Evolutionary conservation across 2,113 vertebrate species (phyloP).

Genomic region (Choloepus hoffmanni): DNA sequence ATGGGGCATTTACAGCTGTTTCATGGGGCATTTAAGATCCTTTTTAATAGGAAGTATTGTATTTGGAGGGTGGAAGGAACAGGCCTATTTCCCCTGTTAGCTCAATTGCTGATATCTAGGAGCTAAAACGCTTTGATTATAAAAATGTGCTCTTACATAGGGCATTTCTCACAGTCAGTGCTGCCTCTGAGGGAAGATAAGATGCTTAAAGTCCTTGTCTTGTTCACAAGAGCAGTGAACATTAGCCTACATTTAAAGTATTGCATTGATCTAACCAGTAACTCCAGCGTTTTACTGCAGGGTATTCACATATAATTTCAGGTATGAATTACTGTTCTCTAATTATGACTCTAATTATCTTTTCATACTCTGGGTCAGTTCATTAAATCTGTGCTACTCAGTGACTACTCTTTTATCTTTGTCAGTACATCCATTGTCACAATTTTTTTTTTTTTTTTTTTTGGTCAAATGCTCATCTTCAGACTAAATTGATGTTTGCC

Average conservation of each 20-base stretch:
- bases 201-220: neutral
- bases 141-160: neutral
- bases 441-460: neutral
- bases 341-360: slow-evolving; percentile 78
- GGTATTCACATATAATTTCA: slow-evolving; percentile 71
- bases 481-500: slow-evolving; percentile 53
- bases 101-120: neutral
- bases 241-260: slow-evolving; percentile 53
- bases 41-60: neutral
- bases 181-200: neutral
- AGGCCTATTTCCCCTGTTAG: neutral
- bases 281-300: slow-evolving; percentile 56
- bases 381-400: slow-evolving; percentile 62
- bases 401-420: slow-evolving; percentile 64
- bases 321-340: slow-evolving; percentile 70
- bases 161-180: neutral
- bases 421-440: slow-evolving; percentile 11
- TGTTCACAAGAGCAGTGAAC: slow-evolving; percentile 28
- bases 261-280: slow-evolving; percentile 47
- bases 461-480: slow-evolving; percentile 44
- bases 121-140: slow-evolving; percentile 16
- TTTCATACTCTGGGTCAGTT: slow-evolving; percentile 74
- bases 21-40: neutral
- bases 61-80: neutral
- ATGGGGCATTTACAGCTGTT: neutral